Evolutionary conservation across 37 sponge, comb jelly and placozoan genomes (phyloP), one percentile per base, ranked within the genome.

Genomic region (Agelas oroides): DNA sequence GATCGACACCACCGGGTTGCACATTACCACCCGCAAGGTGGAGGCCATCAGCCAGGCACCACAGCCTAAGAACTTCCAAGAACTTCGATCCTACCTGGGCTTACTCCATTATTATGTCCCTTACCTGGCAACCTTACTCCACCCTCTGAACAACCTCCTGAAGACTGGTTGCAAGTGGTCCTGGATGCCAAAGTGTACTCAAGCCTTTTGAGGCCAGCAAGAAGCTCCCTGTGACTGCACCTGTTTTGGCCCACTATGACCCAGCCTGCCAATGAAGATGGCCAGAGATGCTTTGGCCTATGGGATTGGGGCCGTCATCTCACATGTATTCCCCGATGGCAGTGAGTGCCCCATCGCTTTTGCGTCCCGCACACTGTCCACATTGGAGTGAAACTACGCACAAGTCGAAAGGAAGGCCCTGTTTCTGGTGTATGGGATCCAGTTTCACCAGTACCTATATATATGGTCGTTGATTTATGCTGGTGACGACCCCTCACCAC

Each of bases 301-400:
- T 53, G 89, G 82, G 19, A n/a, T 88, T 15, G 89, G 89, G 25
- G 81, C 83, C 5, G 83, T 88, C 28, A 33, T 88, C 20, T 88
- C 89, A 14, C 89, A 82, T 53, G 52, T 65, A 14, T 25, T 70
- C 27, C 83, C 82, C 14, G 71, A 86, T 69, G 86, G 86, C 5
- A 37, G 21, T 31, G 86, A 86, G 30, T 70, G 59, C 11, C 86
- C 86, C 1, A 56, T 86, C 24, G 86, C 86, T 24, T 86, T 70
- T 53, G 79, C 79, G 30, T 81, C 89, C 19, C 61, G 79, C 0
- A 76, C 77, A 1, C 37, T 76, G 59, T 58, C 77, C 8, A 2
- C 32, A 34, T 27, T 28, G 18, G 77, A 76, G 77, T 5, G 35
- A 2, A 76, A 76, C 61, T 76, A 76, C 58, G 61, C 77, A 21